Base-by-base conservation (phyloP, 2,113 vertebrate species). In the Neolamprologus brichardi region DNA sequence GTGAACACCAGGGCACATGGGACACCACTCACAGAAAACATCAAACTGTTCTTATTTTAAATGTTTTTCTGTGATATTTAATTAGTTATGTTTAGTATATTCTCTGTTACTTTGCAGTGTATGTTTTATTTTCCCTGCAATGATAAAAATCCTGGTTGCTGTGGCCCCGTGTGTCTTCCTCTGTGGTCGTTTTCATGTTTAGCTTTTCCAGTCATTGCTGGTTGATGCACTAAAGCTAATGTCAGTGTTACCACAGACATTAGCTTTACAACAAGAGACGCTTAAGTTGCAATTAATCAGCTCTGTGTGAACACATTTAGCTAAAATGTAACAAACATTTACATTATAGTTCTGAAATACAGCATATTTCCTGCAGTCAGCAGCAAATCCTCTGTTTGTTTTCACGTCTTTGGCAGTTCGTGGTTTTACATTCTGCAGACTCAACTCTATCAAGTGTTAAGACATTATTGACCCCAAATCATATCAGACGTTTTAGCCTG, bases 61-160 rank as follows among this genome's bases (percentile, higher is more conserved):
- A 58, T 58, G 30, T 64, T 64, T 12, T 37, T 2, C 60, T n/a
- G 17, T 64, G 11, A 37, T 64, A n/a, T 64, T 37, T 34, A 37
- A 12, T 37, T 62, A 0, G 32, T 2, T 18, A 7, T 62, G 1
- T 62, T 62, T 34, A 2, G 17, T 34, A n/a, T 34, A 62, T 62
- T 62, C 18, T 64, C n/a, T 23, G 34, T 39, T 70, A 41, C n/a
- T 70, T 67, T 37, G 6, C 11, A 0, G 7, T 39, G 18, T 14
- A 8, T 14, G 34, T 39, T 13, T 67, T 39, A 67, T 67, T 41
- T 70, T 9, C n/a, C n/a, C 1, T 70, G 62, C 7, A 39, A 23
- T 70, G 34, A 20, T 70, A 39, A 14, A 0, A 14, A 14, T 23
- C 12, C 6, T 70, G 12, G 34, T n/a, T 5, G 18, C 1, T 20